Conservation (phyloP, 2,888 invertebrate species). For the Cyclophora punctaria region DNA sequence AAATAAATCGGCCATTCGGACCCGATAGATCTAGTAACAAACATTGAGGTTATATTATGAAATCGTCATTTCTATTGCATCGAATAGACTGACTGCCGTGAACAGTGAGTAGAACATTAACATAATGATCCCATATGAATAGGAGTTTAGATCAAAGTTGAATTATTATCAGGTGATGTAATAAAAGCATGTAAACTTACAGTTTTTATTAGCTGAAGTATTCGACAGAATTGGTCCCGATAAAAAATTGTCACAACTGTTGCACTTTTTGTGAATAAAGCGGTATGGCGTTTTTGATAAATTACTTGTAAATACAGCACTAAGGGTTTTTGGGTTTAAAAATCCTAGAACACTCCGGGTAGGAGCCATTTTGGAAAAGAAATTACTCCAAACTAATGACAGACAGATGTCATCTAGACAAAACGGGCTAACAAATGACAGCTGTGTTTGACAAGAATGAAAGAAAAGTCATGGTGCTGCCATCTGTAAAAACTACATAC, state of each 20-base stretch:
- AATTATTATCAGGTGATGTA: slow-evolving; percentile 56
- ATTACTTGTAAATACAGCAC: slow-evolving; percentile 65
- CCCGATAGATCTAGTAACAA: slow-evolving; percentile 41
- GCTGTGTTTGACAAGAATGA: background rate
- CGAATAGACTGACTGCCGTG: too few relatives aligned
- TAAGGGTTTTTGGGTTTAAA: slow-evolving; percentile 74
- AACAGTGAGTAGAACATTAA: too few relatives aligned
- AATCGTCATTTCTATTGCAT: slow-evolving; percentile 17
- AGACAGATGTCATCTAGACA: slow-evolving; percentile 18
- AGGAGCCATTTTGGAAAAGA: slow-evolving; percentile 73
- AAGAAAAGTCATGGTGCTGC: too few relatives aligned
- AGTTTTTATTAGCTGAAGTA: slow-evolving; percentile 51
- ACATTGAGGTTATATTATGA: slow-evolving; percentile 20
- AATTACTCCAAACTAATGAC: slow-evolving; percentile 12
- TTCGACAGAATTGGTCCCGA: slow-evolving; percentile 45
- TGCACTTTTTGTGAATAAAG: slow-evolving; percentile 64
- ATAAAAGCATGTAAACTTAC: slow-evolving; percentile 69
- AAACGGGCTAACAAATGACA: background rate
- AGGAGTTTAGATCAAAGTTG: background rate
- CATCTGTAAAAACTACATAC: too few relatives aligned
- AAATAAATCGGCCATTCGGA: slow-evolving; percentile 65
- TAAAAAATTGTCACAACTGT: slow-evolving; percentile 54
- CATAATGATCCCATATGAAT: background rate
- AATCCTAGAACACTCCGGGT: slow-evolving; percentile 76
- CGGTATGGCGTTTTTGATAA: slow-evolving; percentile 66